Conservation (phyloP, 2,113 vertebrate genomes). For the Cheilinus undulatus region DNA sequence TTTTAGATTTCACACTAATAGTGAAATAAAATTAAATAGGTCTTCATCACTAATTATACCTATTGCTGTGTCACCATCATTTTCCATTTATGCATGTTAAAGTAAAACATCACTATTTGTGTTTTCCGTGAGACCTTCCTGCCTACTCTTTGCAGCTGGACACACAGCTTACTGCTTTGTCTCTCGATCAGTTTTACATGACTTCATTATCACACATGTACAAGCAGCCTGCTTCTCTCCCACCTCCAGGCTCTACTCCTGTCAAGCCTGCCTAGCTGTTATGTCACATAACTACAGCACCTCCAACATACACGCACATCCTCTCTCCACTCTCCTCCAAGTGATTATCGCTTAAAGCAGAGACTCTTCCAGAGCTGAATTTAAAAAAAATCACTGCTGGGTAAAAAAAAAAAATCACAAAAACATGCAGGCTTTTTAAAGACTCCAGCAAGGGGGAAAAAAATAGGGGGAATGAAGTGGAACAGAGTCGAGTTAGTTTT, state of each 20-base stretch:
- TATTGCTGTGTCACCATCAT: background rate
- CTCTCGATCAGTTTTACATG: background rate
- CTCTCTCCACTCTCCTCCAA: conserved; percentile 1
- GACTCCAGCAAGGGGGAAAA: too few relatives aligned
- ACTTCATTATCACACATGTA: conserved; percentile 13
- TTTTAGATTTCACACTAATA: background rate
- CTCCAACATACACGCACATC: conserved; percentile 8
- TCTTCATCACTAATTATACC: background rate
- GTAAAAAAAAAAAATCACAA: too few relatives aligned
- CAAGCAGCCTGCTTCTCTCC: conserved; percentile 24
- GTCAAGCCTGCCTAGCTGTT: conserved; percentile 18
- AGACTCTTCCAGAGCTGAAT: too few relatives aligned
- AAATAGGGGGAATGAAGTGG: too few relatives aligned
- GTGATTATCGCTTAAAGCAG: conserved; percentile 26
- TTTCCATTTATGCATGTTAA: background rate
- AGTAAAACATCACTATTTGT: background rate
- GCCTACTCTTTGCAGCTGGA: conserved; percentile 1
- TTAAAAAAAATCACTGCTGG: too few relatives aligned
- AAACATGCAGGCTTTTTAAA: too few relatives aligned
- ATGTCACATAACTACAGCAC: conserved; percentile 41
- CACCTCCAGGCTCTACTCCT: conserved; percentile 37
- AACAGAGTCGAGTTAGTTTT: too few relatives aligned
- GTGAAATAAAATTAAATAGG: background rate
- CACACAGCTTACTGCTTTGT: background rate
- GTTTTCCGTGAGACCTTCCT: background rate